phyloP scores from a whole-genome alignment of 2,797 vertebrate genomes.

The Betta splendens region DNA sequence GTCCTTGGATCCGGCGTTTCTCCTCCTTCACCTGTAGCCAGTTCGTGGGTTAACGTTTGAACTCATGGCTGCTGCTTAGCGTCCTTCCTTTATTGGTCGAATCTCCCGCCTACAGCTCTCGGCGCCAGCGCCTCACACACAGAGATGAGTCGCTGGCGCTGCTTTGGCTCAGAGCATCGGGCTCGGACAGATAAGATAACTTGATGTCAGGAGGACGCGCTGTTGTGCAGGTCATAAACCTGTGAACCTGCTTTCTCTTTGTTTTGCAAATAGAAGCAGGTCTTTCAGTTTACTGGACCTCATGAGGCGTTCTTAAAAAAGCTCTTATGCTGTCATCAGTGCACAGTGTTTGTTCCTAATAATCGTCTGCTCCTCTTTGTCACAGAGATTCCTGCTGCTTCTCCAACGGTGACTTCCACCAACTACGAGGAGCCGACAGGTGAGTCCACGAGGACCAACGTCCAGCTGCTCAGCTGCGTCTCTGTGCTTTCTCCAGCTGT shows the following conservation, averaged over 20 bases:
- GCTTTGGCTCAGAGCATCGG: constrained; percentile 52
- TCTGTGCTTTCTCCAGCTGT: constrained; percentile 7
- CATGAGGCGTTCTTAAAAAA: no score
- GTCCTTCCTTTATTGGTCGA: constrained; percentile 81
- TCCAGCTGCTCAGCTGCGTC: background rate
- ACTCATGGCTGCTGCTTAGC: no score
- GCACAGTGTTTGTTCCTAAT: no score
- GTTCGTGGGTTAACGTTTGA: no score
- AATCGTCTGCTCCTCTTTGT: constrained; percentile 22
- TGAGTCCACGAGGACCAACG: constrained; percentile 58
- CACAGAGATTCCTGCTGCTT: constrained; percentile 92
- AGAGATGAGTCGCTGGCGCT: constrained; percentile 40
- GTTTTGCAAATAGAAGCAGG: no score
- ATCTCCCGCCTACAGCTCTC: constrained; percentile 72
- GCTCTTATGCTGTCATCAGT: no score
- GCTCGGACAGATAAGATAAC: constrained; percentile 71
- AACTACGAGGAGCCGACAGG: constrained; percentile 93
- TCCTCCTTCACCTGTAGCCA: no score
- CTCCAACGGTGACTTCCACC: constrained; percentile 88
- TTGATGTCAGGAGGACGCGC: constrained; percentile 37
- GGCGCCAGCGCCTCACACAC: constrained; percentile 56
- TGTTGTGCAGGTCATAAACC: no score
- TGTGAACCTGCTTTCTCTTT: no score
- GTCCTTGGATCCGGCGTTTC: no score
- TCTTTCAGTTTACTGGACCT: no score